Conservation (phyloP, 1,140 invertebrate genomes). For the Drosophila kanapiae region DNA sequence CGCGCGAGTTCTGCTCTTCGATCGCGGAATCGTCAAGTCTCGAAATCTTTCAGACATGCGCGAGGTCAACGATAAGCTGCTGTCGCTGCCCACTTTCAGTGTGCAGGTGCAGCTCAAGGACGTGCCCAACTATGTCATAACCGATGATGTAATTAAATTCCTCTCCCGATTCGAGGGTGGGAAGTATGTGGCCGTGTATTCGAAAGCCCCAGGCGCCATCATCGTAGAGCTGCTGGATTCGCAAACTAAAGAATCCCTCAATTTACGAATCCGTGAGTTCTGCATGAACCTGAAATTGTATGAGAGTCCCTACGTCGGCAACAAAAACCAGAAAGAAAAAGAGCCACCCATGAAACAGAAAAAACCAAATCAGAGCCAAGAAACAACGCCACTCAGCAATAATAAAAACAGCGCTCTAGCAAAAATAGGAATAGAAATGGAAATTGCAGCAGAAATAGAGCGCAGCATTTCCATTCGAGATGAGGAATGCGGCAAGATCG, state of each 20-base stretch:
- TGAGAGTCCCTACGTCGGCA: background rate
- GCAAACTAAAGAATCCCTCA: slow-evolving; percentile 33
- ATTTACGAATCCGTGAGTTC: slow-evolving; percentile 34
- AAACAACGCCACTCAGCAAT: background rate
- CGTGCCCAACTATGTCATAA: slow-evolving; percentile 27
- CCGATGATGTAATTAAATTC: slow-evolving; percentile 18
- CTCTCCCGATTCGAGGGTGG: slow-evolving; percentile 29
- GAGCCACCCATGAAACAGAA: background rate
- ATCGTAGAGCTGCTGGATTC: slow-evolving; percentile 39
- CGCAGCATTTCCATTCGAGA: background rate
- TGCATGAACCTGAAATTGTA: slow-evolving; percentile 10
- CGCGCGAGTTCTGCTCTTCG: slow-evolving; percentile 47
- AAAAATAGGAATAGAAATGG: too few species aligned
- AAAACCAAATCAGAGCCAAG: background rate
- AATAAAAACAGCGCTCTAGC: background rate
- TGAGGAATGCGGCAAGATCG: too few species aligned
- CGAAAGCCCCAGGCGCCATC: slow-evolving; percentile 2
- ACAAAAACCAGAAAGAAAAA: background rate
- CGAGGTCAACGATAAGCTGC: slow-evolving; percentile 50
- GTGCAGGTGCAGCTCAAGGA: slow-evolving; percentile 49
- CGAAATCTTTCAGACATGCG: slow-evolving; percentile 14
- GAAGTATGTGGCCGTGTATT: slow-evolving; percentile 18
- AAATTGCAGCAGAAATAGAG: background rate
- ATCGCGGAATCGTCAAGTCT: slow-evolving; percentile 43
- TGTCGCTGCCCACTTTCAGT: slow-evolving; percentile 41